These are phyloP conservation scores for Tamias sibiricus DNA, from an alignment of 2,113 vertebrate species.

Conservation along the genomic window DNA sequence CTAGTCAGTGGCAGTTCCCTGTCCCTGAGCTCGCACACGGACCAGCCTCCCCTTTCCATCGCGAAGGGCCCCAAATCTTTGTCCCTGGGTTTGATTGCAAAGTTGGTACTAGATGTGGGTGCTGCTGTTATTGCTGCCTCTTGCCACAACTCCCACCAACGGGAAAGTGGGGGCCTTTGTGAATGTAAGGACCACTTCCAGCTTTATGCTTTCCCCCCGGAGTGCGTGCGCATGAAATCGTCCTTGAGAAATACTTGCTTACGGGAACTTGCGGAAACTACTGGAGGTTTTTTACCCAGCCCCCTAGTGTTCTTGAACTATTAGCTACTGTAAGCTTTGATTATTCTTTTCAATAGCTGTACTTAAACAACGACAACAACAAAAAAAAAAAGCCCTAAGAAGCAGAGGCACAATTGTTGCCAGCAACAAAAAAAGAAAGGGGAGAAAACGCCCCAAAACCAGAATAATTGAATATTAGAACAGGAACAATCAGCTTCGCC, in stretches of 20 bases:
- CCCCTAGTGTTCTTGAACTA: neutral
- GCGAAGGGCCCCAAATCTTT: neutral
- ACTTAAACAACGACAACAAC: no score
- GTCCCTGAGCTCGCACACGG: neutral
- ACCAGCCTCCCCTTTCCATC: neutral
- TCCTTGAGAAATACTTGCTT: constrained; percentile 8
- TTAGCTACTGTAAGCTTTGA: neutral
- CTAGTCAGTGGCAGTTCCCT: neutral
- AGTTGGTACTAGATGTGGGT: no score
- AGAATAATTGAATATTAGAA: neutral
- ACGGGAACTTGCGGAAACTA: neutral
- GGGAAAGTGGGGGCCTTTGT: neutral
- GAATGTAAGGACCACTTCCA: neutral
- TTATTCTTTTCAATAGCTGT: neutral
- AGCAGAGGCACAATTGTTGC: neutral
- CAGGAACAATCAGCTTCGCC: neutral
- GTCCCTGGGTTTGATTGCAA: neutral
- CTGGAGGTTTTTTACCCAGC: neutral
- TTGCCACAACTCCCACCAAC: neutral
- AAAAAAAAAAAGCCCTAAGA: constrained; percentile 21
- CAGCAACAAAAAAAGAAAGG: neutral
- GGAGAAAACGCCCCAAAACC: neutral
- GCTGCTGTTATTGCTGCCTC: neutral
- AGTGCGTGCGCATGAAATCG: neutral
- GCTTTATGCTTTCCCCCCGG: neutral